Conservation (phyloP, 2,113 vertebrate genomes). For the Pao palembangensis region DNA sequence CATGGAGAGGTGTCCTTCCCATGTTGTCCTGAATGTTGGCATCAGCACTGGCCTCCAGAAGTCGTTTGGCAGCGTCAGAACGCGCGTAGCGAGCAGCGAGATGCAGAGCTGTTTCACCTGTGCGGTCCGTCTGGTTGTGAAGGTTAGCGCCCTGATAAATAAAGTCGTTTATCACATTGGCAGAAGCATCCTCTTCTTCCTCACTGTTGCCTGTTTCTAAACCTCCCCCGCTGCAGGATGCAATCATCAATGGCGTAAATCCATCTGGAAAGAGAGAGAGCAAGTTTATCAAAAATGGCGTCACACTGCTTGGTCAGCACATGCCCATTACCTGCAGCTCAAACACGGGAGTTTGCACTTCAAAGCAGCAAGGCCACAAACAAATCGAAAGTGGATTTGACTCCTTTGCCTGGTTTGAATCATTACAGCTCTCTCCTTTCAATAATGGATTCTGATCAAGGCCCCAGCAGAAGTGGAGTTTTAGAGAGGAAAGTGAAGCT, state of each 20-base stretch:
- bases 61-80: slow-evolving; percentile 92
- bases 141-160: slow-evolving; percentile 95
- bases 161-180: slow-evolving; percentile 93
- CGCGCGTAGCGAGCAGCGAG: slow-evolving; percentile 95
- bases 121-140: slow-evolving; percentile 98
- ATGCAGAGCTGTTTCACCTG: slow-evolving; percentile 92
- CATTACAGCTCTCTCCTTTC: slow-evolving; percentile 53
- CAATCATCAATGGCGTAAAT: slow-evolving; percentile 97
- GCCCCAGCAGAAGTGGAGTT: slow-evolving; percentile 45
- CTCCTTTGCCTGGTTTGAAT: slow-evolving; percentile 57
- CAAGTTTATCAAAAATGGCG: background rate
- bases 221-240: slow-evolving; percentile 95
- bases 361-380: slow-evolving; percentile 69
- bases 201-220: slow-evolving; percentile 93
- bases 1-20: slow-evolving; percentile 92
- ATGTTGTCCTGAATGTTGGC: slow-evolving; percentile 98
- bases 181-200: slow-evolving; percentile 90
- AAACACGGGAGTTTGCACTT: slow-evolving; percentile 43
- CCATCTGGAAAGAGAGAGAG: slow-evolving; percentile 78
- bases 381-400: slow-evolving; percentile 74
- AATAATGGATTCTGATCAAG: slow-evolving; percentile 74
- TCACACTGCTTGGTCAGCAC: slow-evolving; percentile 46
- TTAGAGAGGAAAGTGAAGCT: slow-evolving; percentile 58
- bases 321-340: slow-evolving; percentile 1
- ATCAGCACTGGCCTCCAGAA: slow-evolving; percentile 93